A percentile compares a stretch with the other conserved stretches of the same genome.
Evolutionary conservation across 1,140 invertebrate species (phyloP).

Genomic region (Gryllus bimaculatus): DNA sequence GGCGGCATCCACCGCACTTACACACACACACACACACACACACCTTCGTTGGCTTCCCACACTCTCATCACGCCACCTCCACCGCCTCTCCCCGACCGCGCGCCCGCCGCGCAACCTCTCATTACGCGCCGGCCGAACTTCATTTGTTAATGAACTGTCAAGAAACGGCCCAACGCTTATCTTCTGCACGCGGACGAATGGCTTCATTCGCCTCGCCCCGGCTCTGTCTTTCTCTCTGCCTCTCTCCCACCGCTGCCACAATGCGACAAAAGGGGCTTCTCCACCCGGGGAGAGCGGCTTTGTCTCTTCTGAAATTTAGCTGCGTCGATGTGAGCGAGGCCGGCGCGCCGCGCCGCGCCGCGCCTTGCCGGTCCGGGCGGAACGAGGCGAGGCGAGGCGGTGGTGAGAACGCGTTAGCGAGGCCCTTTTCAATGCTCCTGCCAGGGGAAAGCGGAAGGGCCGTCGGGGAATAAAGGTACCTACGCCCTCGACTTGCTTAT

Average conservation of each 20-base stretch:
- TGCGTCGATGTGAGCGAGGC: background rate
- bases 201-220: background rate
- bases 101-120: background rate
- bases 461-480: too few species aligned
- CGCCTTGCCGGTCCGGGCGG: too few species aligned
- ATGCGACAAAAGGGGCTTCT: background rate
- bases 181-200: background rate
- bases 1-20: too few species aligned
- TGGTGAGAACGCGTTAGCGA: background rate
- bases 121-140: background rate
- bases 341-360: too few species aligned
- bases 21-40: too few species aligned
- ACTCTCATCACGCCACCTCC: too few species aligned
- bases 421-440: background rate
- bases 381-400: too few species aligned
- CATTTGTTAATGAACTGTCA: conserved; percentile 5
- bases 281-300: background rate
- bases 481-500: too few species aligned
- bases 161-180: background rate
- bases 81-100: too few species aligned
- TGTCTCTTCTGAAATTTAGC: background rate
- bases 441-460: background rate
- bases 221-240: too few species aligned
- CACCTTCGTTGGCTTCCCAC: too few species aligned
- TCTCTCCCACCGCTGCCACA: background rate